A percentile compares a stretch with the other conserved stretches of the same genome.
These are phyloP conservation scores for Hormiphora californensis DNA, from an alignment of 37 sponge, comb jelly and placozoan genomes.

Conservation along the genomic window DNA sequence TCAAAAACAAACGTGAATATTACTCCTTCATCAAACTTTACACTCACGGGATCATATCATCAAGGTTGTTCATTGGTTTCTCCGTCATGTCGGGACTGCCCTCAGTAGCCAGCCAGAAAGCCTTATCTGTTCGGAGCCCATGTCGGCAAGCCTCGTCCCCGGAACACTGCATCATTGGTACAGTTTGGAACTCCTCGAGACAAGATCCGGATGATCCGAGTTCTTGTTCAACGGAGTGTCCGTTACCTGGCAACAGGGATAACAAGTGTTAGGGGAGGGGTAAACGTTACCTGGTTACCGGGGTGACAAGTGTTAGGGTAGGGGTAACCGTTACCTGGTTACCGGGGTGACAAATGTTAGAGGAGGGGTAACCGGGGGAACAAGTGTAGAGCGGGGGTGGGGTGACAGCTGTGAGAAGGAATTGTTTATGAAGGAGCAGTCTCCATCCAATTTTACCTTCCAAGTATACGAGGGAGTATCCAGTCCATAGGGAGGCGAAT, in stretches of 20 bases:
- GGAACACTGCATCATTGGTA: slow-evolving; percentile 54
- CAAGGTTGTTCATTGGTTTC: slow-evolving; percentile 35
- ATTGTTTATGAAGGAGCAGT: too few species aligned
- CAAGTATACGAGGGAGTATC: slow-evolving; percentile 33
- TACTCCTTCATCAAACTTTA: not conserved
- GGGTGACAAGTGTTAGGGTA: too few species aligned
- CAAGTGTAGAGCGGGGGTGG: too few species aligned
- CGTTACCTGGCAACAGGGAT: too few species aligned
- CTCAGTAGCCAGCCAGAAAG: slow-evolving; percentile 33
- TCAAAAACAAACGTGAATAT: not conserved
- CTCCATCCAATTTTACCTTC: not conserved
- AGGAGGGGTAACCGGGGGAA: too few species aligned
- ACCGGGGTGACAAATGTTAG: too few species aligned
- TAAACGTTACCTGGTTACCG: too few species aligned
- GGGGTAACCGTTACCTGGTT: too few species aligned
- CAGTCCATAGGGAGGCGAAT: slow-evolving; percentile 28
- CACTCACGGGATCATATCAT: not conserved
- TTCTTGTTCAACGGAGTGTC: slow-evolving; percentile 9
- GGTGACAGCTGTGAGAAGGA: too few species aligned
- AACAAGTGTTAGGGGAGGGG: too few species aligned
- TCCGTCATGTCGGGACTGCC: slow-evolving; percentile 1
- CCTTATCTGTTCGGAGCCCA: slow-evolving; percentile 32
- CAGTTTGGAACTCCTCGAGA: slow-evolving; percentile 38
- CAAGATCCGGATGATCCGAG: slow-evolving; percentile 35
- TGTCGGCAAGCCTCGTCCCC: slow-evolving; percentile 22